These are phyloP conservation scores for Epicampocera succincta DNA, from an alignment of 2,888 invertebrate species.

Conservation along the genomic window DNA sequence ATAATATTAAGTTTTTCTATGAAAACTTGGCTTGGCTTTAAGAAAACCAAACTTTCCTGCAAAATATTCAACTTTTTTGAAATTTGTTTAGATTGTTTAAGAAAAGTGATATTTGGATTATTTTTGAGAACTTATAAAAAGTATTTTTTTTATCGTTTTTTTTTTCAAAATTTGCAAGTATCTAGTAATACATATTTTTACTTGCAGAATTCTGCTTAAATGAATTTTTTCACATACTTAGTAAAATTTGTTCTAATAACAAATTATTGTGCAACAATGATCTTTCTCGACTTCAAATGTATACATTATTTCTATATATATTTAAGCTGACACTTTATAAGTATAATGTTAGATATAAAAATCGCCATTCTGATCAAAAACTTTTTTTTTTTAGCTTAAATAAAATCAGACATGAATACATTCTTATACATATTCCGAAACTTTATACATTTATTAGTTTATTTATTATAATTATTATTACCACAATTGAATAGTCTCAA, in stretches of 20 bases:
- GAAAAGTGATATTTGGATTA: background rate
- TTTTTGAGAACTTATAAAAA: background rate
- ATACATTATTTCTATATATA: conserved; percentile 25
- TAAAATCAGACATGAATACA: conserved; percentile 41
- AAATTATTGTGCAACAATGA: conserved; percentile 20
- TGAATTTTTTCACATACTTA: background rate
- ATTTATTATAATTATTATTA: conserved; percentile 1
- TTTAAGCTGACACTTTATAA: conserved; percentile 23
- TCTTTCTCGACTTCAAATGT: conserved; percentile 16
- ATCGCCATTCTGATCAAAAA: conserved; percentile 42
- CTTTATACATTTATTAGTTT: conserved; percentile 1
- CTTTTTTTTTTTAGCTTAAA: conserved; percentile 1
- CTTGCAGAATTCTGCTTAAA: background rate
- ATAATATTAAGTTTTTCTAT: background rate
- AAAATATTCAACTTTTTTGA: background rate
- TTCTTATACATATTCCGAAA: conserved; percentile 27
- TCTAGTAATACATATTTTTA: conserved; percentile 9
- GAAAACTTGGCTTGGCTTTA: no score
- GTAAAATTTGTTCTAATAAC: background rate
- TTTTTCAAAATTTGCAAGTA: conserved; percentile 1
- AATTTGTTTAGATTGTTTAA: background rate
- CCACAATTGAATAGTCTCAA: no score
- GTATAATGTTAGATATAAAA: conserved; percentile 13
- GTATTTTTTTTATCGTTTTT: background rate
- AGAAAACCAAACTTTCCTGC: background rate